Conservation (phyloP, 2,888 invertebrate species). For the Nymphalis c-album region DNA sequence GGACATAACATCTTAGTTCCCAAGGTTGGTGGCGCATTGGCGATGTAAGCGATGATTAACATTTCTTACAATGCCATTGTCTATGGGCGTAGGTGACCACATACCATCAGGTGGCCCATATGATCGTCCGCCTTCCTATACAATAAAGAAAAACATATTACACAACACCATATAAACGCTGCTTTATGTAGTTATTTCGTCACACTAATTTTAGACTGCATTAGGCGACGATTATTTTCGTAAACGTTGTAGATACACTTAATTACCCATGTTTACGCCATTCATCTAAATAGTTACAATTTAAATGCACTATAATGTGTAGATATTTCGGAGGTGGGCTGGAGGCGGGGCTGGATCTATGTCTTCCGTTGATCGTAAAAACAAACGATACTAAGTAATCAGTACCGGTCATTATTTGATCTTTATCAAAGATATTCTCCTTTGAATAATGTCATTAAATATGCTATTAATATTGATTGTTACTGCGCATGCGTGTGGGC, state of each 20-base stretch:
- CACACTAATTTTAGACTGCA: conserved; percentile 66
- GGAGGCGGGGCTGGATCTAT: conserved; percentile 50
- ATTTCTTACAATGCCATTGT: too few relatives aligned
- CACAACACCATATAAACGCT: conserved; percentile 53
- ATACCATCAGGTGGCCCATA: too few relatives aligned
- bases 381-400: conserved; percentile 51
- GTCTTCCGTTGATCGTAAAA: conserved; percentile 59
- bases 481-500: conserved; percentile 19
- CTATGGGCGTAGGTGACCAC: too few relatives aligned
- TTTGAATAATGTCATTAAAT: conserved; percentile 21
- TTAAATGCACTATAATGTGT: conserved; percentile 57
- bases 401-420: conserved; percentile 30
- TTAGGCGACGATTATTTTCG: conserved; percentile 63
- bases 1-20: too few relatives aligned
- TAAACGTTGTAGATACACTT: conserved; percentile 62
- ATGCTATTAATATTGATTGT: conserved; percentile 38
- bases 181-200: conserved; percentile 43
- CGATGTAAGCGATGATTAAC: too few relatives aligned
- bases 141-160: too few relatives aligned
- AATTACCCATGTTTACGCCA: conserved; percentile 68
- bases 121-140: too few relatives aligned
- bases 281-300: conserved; percentile 51
- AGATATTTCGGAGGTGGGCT: conserved; percentile 54
- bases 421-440: neutral
- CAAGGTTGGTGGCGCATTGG: too few relatives aligned